Evolutionary conservation across 1,140 invertebrate genomes (phyloP).

Genomic region (Pseudoatta argentina): DNA sequence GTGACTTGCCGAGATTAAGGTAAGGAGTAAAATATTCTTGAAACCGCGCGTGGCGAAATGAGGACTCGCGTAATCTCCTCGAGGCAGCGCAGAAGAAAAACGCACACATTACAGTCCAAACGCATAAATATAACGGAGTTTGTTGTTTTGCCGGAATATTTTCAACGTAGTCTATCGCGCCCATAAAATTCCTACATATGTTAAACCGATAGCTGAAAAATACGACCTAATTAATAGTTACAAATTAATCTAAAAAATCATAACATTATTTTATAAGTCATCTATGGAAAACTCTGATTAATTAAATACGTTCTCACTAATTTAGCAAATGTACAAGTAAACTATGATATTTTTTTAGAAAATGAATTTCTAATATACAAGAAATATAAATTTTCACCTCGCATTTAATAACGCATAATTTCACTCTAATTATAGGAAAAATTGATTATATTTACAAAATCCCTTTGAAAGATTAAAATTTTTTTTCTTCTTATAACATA

Average conservation of each 20-base stretch:
- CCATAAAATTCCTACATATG: constrained; percentile 14
- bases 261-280: constrained; percentile 34
- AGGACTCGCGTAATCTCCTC: constrained; percentile 40
- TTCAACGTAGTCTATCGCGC: constrained; percentile 8
- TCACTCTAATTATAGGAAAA: constrained; percentile 9
- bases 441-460: neutral
- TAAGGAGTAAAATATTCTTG: constrained; percentile 42
- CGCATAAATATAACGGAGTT: constrained; percentile 36
- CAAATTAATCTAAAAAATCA: constrained; percentile 57
- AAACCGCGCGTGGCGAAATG: constrained; percentile 40
- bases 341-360: neutral
- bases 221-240: constrained; percentile 60
- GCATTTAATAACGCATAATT: neutral
- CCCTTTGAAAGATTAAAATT: neutral
- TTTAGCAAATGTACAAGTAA: neutral
- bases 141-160: constrained; percentile 36
- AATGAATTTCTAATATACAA: too few relatives aligned
- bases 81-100: constrained; percentile 19
- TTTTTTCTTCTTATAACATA: neutral
- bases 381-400: neutral
- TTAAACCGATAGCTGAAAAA: constrained; percentile 19
- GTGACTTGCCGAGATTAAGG: constrained; percentile 30
- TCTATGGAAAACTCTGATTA: constrained; percentile 12
- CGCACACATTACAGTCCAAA: constrained; percentile 9
- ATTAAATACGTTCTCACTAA: constrained; percentile 20